Evolutionary conservation across 2,113 vertebrate genomes (phyloP).

Genomic region (Erythrocercus mccallii): DNA sequence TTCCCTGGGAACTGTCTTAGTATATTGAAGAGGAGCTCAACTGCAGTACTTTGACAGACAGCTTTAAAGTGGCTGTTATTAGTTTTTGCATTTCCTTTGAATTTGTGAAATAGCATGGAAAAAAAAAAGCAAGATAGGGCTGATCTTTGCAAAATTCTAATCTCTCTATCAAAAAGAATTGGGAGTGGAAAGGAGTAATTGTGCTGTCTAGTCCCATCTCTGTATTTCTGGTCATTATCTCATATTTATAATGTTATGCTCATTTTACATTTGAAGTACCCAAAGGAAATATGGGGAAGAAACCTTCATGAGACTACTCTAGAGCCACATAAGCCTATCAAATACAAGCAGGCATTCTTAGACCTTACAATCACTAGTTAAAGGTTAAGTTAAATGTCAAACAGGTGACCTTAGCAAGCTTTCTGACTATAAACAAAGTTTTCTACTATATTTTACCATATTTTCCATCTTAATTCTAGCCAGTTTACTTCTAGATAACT

Average conservation of each 20-base stretch:
- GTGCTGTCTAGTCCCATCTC: not conserved
- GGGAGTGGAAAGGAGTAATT: not conserved
- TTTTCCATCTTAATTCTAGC: not conserved
- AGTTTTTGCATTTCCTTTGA: not conserved
- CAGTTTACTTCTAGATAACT: not conserved
- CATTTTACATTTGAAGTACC: not conserved
- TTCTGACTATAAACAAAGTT: not conserved
- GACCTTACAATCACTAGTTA: not conserved
- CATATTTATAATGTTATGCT: not conserved
- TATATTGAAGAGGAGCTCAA: not conserved
- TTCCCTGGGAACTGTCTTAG: not conserved
- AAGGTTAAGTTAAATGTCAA: not conserved
- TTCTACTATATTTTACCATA: not conserved
- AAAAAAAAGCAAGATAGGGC: not conserved
- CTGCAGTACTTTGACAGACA: not conserved
- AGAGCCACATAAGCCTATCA: not conserved
- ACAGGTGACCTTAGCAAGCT: not conserved
- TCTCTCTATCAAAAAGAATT: not conserved
- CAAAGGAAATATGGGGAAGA: not conserved
- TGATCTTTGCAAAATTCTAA: not conserved
- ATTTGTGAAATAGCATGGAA: not conserved
- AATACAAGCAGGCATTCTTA: not conserved
- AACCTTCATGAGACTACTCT: not conserved
- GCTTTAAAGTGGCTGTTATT: not conserved
- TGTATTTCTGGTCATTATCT: not conserved